Conservation (phyloP, 1,140 invertebrate genomes). For the Procambarus virginalis region DNA sequence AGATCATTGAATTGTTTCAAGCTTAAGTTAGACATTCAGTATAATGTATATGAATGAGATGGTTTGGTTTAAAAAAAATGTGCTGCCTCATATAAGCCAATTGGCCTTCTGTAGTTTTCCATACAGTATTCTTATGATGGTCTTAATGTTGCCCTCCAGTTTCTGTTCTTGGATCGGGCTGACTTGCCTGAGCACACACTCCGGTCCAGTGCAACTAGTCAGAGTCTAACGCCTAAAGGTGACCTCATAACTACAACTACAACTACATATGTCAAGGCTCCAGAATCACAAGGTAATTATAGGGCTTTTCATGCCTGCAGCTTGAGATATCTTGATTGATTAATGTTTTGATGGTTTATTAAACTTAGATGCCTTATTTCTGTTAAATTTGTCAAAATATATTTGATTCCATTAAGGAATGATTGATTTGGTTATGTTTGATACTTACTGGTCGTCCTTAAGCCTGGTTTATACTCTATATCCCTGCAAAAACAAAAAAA, state of each 20-base stretch:
- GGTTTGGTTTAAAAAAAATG: no score
- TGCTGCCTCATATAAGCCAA: no score
- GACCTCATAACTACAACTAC: constrained; percentile 54
- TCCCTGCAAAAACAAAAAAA: background rate
- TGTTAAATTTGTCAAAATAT: no score
- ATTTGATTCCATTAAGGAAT: no score
- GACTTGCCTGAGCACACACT: constrained; percentile 71
- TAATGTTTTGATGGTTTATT: background rate
- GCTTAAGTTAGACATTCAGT: no score
- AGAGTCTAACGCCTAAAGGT: constrained; percentile 48
- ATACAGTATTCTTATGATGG: background rate
- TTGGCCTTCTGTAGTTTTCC: no score
- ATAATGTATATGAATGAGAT: no score
- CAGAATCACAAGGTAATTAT: constrained; percentile 35
- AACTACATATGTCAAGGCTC: constrained; percentile 56
- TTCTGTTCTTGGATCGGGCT: constrained; percentile 87
- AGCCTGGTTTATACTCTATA: background rate
- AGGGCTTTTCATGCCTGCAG: background rate
- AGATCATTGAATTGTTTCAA: no score
- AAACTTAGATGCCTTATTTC: background rate
- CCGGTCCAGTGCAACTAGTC: constrained; percentile 48
- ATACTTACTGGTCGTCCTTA: background rate
- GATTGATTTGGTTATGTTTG: background rate
- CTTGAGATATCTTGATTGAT: background rate
- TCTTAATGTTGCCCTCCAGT: constrained; percentile 78